phyloP scores from a whole-genome alignment of 1,140 invertebrate genomes.

The Drosophila setifemur region DNA sequence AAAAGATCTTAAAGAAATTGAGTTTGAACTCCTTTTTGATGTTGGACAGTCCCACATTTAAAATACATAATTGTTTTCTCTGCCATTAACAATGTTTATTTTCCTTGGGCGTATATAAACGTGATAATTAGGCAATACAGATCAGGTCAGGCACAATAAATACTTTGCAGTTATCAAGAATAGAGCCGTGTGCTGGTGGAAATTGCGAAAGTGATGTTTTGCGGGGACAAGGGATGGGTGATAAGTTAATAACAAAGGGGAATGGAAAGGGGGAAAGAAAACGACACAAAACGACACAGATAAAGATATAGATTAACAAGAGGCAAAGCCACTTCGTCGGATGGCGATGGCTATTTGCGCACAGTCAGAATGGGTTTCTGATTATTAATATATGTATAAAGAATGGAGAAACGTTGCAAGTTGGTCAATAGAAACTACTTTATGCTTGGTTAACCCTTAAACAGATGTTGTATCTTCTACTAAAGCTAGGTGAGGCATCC shows the following conservation, averaged over 20 bases:
- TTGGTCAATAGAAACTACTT: conserved; percentile 25
- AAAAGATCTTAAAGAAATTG: too few relatives aligned
- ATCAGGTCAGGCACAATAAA: conserved; percentile 1
- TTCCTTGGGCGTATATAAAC: neutral
- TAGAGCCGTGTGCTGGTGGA: too few relatives aligned
- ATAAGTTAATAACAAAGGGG: conserved; percentile 15
- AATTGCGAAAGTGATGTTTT: too few relatives aligned
- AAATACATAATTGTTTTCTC: neutral
- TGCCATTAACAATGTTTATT: neutral
- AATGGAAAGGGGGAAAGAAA: neutral
- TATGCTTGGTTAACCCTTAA: conserved; percentile 32
- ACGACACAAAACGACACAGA: neutral
- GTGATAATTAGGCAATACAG: neutral
- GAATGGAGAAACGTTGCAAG: conserved; percentile 1
- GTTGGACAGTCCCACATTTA: neutral
- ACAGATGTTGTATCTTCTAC: conserved; percentile 28
- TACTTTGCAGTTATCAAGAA: neutral
- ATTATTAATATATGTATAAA: neutral
- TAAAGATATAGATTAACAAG: neutral
- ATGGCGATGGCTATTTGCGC: neutral
- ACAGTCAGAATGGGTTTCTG: too few relatives aligned
- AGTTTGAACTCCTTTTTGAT: neutral
- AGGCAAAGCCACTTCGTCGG: conserved; percentile 16
- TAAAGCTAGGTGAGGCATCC: conserved; percentile 36
- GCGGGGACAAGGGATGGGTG: too few relatives aligned